Percentiles rank a stretch among this genome's conserved stretches.
phyloP scores from a whole-genome alignment of 2,888 invertebrate genomes.

The Zhuqinia jingwanae region DNA sequence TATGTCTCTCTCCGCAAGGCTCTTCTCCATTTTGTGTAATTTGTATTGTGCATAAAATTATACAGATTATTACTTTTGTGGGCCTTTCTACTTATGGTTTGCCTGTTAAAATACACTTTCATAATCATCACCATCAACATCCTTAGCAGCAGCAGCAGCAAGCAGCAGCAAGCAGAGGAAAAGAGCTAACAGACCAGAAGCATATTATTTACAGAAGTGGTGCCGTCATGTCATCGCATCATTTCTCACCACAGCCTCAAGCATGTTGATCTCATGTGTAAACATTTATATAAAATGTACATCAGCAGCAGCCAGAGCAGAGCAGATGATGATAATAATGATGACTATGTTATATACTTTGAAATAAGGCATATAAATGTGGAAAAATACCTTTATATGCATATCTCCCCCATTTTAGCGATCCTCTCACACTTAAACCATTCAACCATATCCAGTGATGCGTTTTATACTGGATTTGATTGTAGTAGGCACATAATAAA shows the following conservation, averaged over 20 bases:
- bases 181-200: constrained; percentile 28
- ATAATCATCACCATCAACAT: constrained; percentile 8
- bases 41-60: no score
- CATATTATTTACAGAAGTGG: constrained; percentile 66
- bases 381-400: no score
- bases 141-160: neutral
- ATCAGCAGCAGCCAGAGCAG: no score
- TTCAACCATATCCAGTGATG: constrained; percentile 15
- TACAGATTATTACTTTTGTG: no score
- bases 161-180: constrained; percentile 8
- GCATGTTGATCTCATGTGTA: constrained; percentile 67
- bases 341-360: no score
- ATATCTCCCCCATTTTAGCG: no score
- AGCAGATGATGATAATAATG: no score
- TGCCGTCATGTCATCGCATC: constrained; percentile 71
- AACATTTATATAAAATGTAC: constrained; percentile 52
- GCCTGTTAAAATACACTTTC: neutral
- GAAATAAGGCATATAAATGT: no score
- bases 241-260: constrained; percentile 63
- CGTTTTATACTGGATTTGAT: neutral
- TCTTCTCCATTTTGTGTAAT: no score
- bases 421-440: no score
- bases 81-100: no score
- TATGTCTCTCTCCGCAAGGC: no score
- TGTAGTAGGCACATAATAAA: neutral